Base-by-base conservation (phyloP, 1,140 invertebrate species). In the Drosophila triauraria region DNA sequence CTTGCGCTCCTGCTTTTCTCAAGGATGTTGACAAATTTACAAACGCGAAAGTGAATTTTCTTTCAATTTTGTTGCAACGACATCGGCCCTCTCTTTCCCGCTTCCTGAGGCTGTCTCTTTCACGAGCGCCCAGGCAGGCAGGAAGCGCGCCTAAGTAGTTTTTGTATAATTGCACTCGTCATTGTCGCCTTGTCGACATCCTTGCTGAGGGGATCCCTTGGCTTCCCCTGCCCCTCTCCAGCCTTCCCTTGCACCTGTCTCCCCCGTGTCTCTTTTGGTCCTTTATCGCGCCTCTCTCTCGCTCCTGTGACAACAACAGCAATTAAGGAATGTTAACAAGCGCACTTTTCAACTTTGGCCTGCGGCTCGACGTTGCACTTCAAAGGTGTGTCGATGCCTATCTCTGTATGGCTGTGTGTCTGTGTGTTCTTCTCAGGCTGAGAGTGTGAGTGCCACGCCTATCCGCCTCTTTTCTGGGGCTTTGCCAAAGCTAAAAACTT, bases 291-390 rank as follows among this genome's bases (percentile, higher is more conserved):
- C 30, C 43, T 57, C 69, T 35, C n/a, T 50, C 17, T 54, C 25
- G 15, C 62, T 65, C 56, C 60, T 50, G 57, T 77, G 81, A 71
- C 85, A 81, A 84, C 86, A 91, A 91, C 86, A 91, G 88, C 88
- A 91, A 91, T 91, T 91, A 91, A 82, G 86, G 88, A 85, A 88
- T 91, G 88, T 91, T 91, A 91, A 91, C 88, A 91, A 91, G 88
- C 72, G 84, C 84, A 91, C 88, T 91, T 91, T 90, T 90, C 85
- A 90, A 90, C 85, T 90, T 82, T 82, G 64, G 44, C 85, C 76
- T 81, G 75, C 75, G 85, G 85, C 85, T 38, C 69, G 58, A 56
- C 64, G 68, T 62, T 90, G 85, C 85, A 90, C 85, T 90, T 85
- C 85, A 90, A 90, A 90, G 85, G 85, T 85, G 85, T 81, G 84